Evolutionary conservation across 2,113 vertebrate species (phyloP).

Genomic region (Anthoscopus minutus): DNA sequence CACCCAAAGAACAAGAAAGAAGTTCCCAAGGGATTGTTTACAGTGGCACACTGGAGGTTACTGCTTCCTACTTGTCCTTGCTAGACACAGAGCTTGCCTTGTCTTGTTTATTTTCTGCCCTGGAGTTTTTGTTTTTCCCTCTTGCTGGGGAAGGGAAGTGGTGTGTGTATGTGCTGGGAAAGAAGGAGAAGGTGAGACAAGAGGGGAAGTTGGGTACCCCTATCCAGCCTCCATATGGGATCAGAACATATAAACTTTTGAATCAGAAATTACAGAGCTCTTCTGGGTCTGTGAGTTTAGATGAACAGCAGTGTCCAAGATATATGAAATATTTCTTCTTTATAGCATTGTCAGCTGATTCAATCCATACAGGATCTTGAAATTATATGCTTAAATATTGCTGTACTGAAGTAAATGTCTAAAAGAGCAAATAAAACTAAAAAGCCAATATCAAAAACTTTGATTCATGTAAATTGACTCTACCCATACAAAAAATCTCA

Average conservation of each 20-base stretch:
- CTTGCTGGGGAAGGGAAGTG: background rate
- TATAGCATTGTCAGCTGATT: background rate
- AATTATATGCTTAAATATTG: slow-evolving; percentile 12
- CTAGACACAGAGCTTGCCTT: background rate
- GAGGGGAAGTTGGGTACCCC: background rate
- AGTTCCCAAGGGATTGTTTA: background rate
- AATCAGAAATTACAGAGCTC: background rate
- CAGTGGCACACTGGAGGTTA: background rate
- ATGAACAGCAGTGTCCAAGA: background rate
- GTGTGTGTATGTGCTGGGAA: background rate
- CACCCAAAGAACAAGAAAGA: background rate
- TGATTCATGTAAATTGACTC: slow-evolving; percentile 20
- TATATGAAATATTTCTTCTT: background rate
- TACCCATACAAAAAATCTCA: background rate
- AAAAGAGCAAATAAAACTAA: slow-evolving; percentile 24
- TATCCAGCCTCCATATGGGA: rapidly evolving
- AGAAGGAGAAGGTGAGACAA: background rate
- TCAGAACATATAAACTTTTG: background rate
- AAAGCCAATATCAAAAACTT: slow-evolving; percentile 15
- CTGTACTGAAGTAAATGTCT: background rate
- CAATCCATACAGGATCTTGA: background rate
- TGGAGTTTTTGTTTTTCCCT: background rate
- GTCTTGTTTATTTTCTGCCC: background rate
- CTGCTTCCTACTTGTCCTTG: background rate
- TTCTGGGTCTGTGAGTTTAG: background rate